Evolutionary conservation across 2,888 invertebrate species (phyloP).

Genomic region (Perdita meconis): DNA sequence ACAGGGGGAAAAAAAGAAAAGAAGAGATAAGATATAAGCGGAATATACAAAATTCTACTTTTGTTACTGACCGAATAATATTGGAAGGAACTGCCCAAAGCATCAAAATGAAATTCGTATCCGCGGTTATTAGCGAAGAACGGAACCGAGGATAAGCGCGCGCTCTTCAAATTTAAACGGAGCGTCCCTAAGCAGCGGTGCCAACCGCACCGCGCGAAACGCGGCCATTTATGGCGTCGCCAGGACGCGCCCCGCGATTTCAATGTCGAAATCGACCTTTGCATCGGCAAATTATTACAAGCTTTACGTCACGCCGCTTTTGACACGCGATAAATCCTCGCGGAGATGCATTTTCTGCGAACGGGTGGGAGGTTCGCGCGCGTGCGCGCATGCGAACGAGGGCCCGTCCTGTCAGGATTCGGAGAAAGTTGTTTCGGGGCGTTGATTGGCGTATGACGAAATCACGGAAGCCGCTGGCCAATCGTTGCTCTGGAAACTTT

Average conservation of each 20-base stretch:
- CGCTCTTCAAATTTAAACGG: background rate
- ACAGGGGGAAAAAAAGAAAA: no score
- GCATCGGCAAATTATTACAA: slow-evolving; percentile 42
- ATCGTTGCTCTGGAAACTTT: slow-evolving; percentile 76
- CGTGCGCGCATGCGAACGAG: slow-evolving; percentile 43
- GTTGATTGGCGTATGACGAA: slow-evolving; percentile 78
- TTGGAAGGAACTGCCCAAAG: no score
- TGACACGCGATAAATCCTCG: slow-evolving; percentile 44
- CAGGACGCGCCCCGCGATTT: background rate
- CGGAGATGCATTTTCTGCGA: slow-evolving; percentile 61
- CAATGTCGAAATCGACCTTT: slow-evolving; percentile 47
- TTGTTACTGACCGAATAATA: no score
- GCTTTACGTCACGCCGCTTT: slow-evolving; percentile 37
- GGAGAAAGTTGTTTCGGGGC: slow-evolving; percentile 79
- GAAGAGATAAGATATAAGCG: no score
- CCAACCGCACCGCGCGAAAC: background rate
- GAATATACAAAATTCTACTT: no score
- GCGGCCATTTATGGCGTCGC: slow-evolving; percentile 15
- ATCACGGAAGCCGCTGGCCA: slow-evolving; percentile 76
- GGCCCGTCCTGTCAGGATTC: slow-evolving; percentile 66
- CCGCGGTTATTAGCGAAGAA: no score
- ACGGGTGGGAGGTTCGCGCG: slow-evolving; percentile 37
- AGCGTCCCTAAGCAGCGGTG: background rate
- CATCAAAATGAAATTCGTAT: no score
- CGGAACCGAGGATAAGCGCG: background rate